These are phyloP conservation scores for Rhabdophis nuchalis DNA, from an alignment of 2,797 vertebrate species.

Conservation along the genomic window DNA sequence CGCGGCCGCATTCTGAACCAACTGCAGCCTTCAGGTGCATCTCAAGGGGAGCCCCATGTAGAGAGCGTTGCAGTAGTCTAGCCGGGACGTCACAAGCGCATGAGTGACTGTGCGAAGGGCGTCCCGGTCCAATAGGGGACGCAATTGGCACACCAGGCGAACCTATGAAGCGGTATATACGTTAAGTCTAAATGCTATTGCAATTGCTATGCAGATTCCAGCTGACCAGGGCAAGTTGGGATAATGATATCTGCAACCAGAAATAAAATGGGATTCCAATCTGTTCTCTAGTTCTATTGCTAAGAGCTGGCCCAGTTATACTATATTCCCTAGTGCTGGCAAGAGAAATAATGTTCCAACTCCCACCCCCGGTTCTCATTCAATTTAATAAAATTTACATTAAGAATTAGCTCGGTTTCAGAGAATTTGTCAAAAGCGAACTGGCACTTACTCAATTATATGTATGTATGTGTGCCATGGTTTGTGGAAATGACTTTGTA, in stretches of 20 bases:
- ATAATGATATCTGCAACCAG: neutral
- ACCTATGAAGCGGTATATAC: neutral
- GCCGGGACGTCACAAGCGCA: too few relatives aligned
- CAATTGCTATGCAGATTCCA: neutral
- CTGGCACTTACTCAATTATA: neutral
- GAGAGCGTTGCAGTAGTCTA: too few relatives aligned
- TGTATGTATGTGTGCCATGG: neutral
- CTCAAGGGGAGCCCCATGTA: too few relatives aligned
- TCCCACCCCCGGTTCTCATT: neutral
- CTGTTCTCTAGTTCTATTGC: neutral
- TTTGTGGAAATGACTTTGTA: neutral
- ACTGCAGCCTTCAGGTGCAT: too few relatives aligned
- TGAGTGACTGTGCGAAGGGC: too few relatives aligned
- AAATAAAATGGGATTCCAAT: neutral
- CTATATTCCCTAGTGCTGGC: neutral
- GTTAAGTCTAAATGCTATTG: neutral
- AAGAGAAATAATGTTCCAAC: neutral
- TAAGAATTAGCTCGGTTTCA: neutral
- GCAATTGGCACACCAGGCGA: too few relatives aligned
- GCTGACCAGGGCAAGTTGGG: neutral
- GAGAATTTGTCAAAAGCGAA: neutral
- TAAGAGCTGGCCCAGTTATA: neutral
- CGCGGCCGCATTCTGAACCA: too few relatives aligned
- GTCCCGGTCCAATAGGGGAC: too few relatives aligned
- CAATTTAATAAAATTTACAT: neutral